Evolutionary conservation across 2,797 vertebrate species (phyloP).

Genomic region (Scarus forsteni): DNA sequence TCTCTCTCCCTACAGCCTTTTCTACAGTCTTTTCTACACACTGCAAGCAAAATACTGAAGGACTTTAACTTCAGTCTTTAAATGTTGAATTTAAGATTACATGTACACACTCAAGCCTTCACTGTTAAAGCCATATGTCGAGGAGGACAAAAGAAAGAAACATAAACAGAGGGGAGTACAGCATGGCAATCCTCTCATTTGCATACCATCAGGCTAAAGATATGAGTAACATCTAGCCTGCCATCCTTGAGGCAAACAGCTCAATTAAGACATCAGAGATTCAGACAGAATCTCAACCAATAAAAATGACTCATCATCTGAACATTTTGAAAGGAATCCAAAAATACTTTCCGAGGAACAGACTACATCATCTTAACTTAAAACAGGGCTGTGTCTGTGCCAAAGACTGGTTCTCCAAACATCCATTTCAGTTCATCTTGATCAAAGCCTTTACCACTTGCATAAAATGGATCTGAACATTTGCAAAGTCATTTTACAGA

Average conservation of each 20-base stretch:
- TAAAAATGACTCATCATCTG: slow-evolving; percentile 44
- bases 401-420: slow-evolving; percentile 3
- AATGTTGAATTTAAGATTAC: slow-evolving; percentile 17
- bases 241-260: slow-evolving; percentile 29
- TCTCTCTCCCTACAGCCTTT: slow-evolving; percentile 9
- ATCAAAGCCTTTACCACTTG: slow-evolving; percentile 8
- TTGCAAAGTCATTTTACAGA: slow-evolving; percentile 13
- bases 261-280: slow-evolving; percentile 46
- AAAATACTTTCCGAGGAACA: slow-evolving; percentile 31
- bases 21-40: background rate
- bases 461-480: slow-evolving; percentile 25
- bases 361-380: slow-evolving; percentile 31
- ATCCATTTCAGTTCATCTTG: slow-evolving; percentile 11
- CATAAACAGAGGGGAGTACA: slow-evolving; percentile 12
- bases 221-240: slow-evolving; percentile 45
- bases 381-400: slow-evolving; percentile 28
- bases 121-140: slow-evolving; percentile 17
- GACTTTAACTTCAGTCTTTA: slow-evolving; percentile 20
- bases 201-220: slow-evolving; percentile 62
- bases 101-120: background rate
- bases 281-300: slow-evolving; percentile 31
- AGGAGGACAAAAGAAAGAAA: slow-evolving; percentile 19
- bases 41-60: slow-evolving; percentile 31
- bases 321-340: slow-evolving; percentile 25
- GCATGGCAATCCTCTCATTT: slow-evolving; percentile 53